Percentiles rank a stretch among this genome's conserved stretches.
Conservation (phyloP, 2,113 vertebrate genomes). For the Erythrocercus mccallii region DNA sequence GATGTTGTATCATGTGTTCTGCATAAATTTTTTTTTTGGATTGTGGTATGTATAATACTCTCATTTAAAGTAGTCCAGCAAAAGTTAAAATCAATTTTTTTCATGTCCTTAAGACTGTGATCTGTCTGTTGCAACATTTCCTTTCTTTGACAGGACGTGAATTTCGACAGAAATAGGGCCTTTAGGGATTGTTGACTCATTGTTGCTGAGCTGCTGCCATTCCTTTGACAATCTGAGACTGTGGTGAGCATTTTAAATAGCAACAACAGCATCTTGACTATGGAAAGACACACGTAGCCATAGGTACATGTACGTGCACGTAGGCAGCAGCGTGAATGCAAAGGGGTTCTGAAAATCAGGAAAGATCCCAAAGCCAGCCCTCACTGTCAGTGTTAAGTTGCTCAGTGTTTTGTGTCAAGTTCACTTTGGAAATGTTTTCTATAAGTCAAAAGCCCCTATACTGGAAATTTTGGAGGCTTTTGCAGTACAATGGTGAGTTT, state of each 20-base stretch:
- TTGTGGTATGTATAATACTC: background rate
- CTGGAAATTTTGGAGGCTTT: background rate
- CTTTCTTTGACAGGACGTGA: background rate
- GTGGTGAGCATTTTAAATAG: background rate
- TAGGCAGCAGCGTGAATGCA: background rate
- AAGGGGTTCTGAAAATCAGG: background rate
- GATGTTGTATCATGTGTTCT: background rate
- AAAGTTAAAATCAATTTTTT: background rate
- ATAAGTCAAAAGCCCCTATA: background rate
- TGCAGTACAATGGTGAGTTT: background rate
- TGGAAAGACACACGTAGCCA: background rate
- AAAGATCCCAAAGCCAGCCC: background rate
- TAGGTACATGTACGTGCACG: fast-evolving
- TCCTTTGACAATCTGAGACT: background rate
- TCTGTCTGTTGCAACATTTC: background rate
- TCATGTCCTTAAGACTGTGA: background rate
- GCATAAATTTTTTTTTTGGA: background rate
- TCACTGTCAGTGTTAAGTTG: background rate
- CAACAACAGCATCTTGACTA: background rate
- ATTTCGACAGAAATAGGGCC: background rate
- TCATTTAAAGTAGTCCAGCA: background rate
- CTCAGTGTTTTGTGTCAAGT: background rate
- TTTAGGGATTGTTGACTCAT: background rate
- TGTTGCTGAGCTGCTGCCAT: background rate
- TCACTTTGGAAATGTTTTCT: background rate